These are phyloP conservation scores for Hemitrygon akajei DNA, from an alignment of 2,797 vertebrate genomes.

Conservation along the genomic window DNA sequence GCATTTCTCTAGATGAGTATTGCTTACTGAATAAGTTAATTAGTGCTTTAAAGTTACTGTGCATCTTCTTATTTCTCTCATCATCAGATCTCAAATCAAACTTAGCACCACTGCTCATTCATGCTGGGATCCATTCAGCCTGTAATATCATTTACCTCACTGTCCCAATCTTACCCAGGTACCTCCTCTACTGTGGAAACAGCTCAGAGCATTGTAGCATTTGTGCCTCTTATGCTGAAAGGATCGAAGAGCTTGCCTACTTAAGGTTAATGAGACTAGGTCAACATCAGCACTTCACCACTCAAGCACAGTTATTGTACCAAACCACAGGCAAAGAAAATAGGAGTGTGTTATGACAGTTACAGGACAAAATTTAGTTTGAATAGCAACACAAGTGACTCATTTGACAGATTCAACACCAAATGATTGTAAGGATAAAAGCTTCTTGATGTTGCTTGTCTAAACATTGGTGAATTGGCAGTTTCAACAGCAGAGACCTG, in stretches of 20 bases:
- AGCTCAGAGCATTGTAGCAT: too few relatives aligned
- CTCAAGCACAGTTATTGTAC: not conserved
- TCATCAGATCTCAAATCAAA: too few relatives aligned
- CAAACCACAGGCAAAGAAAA: not conserved
- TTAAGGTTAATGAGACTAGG: not conserved
- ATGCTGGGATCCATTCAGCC: not conserved
- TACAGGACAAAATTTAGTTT: too few relatives aligned
- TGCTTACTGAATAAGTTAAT: too few relatives aligned
- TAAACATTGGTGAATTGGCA: not conserved
- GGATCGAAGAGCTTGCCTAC: too few relatives aligned
- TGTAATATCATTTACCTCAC: not conserved
- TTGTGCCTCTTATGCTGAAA: not conserved
- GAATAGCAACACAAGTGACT: not conserved
- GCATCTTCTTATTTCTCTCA: too few relatives aligned
- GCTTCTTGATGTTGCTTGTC: not conserved
- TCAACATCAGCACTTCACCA: not conserved
- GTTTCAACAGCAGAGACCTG: not conserved
- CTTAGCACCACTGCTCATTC: too few relatives aligned
- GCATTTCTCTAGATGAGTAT: too few relatives aligned
- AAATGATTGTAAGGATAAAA: not conserved
- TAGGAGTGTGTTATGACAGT: not conserved
- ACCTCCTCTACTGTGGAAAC: not conserved
- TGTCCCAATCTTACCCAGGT: not conserved
- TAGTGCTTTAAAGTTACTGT: too few relatives aligned
- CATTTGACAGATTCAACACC: not conserved